Evolutionary conservation across 2,113 vertebrate genomes (phyloP), one percentile per base, ranked within the genome.

Genomic region (Centropus bengalensis): DNA sequence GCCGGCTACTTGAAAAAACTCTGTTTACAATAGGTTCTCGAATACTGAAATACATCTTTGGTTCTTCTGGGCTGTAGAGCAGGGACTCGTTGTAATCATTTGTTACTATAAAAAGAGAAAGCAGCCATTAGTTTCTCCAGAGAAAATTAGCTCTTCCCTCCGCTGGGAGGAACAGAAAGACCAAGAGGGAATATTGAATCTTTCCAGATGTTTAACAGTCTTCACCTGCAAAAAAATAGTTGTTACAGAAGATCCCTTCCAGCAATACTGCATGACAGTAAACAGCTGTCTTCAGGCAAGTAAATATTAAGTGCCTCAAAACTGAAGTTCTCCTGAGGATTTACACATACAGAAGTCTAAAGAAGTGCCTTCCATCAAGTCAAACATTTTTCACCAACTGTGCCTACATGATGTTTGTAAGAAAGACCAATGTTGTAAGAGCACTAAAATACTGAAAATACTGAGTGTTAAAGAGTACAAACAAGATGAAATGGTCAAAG

Each of bases 21-120:
- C 99, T 96, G 97, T 99, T 99, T 85, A 98, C 98, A 73, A 99
- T 99, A 71, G 99, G 99, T 95, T 99, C 99, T 95, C 99, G 98
- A 94, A 99, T 91, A 93, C 99, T 99, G 98, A 99, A 99, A 96
- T 99, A 98, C 97, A 99, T 97, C 94, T 98, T 99, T 81, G 97
- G 97, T 92, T 99, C 99, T 85, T 99, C 99, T 12, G 99, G 99
- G 94, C 97, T 98, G 94, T 99, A 99, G 71, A 99, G 97, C 91
- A 99, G 96, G 15, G 99, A 99, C 80, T 99, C 97, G 52, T 99
- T 99, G 98, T 99, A 99, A 68, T 98, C 94, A 21, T 99, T 98
- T 55, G 99, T 99, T 47, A 99, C 99, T 99, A 79, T 32, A 97
- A 96, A 64, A 3, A 93, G 40, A 93, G 49, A 96, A 91, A 86